Evolutionary conservation across 2,888 invertebrate species (phyloP).

Genomic region (Yponomeuta evonymella): DNA sequence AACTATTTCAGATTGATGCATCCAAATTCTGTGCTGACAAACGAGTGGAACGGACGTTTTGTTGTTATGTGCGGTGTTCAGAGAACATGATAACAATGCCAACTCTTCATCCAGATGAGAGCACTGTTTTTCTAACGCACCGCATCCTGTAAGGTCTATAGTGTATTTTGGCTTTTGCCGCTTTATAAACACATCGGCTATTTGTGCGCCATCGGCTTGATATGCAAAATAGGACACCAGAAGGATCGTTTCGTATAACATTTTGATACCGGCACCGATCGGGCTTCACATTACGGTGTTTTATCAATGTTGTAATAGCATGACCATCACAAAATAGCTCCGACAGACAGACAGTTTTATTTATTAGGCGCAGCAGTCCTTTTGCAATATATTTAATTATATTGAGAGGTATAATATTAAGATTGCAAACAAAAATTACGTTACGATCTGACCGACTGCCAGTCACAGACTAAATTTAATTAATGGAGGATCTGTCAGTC

Average conservation of each 20-base stretch:
- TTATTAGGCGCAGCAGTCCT: neutral
- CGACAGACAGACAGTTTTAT: neutral
- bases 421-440: too few species aligned
- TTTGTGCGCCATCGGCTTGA: constrained; percentile 37
- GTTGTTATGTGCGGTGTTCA: constrained; percentile 52
- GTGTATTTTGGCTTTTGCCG: constrained; percentile 43
- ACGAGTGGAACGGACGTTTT: constrained; percentile 50
- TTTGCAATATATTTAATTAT: too few species aligned
- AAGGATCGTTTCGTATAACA: constrained; percentile 32
- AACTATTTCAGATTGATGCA: constrained; percentile 50
- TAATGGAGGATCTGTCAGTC: too few species aligned
- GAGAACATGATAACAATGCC: constrained; percentile 53
- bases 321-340: neutral
- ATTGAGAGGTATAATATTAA: too few species aligned
- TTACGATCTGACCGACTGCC: too few species aligned
- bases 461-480: too few species aligned
- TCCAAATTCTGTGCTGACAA: constrained; percentile 67
- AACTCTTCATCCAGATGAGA: constrained; percentile 60
- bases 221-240: neutral
- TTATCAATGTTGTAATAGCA: neutral
- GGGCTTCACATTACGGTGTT: constrained; percentile 2
- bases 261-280: constrained; percentile 36
- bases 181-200: constrained; percentile 40
- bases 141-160: constrained; percentile 53
- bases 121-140: constrained; percentile 55